These are phyloP conservation scores for Cantharis flavilabris DNA, from an alignment of 2,888 invertebrate genomes.

Conservation along the genomic window DNA sequence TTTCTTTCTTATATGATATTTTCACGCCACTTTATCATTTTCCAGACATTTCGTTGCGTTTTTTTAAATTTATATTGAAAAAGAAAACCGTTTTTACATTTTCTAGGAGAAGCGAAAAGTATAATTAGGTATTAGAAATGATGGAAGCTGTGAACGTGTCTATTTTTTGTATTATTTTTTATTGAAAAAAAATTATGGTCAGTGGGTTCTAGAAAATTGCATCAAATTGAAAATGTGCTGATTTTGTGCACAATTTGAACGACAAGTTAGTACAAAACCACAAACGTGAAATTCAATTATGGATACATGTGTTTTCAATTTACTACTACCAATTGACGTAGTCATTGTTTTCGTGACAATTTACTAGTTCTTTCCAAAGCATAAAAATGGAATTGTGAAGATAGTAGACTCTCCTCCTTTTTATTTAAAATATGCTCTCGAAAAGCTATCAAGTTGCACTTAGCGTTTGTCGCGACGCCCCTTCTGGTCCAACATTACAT, in stretches of 20 bases:
- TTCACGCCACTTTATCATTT: background rate
- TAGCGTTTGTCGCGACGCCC: constrained; percentile 30
- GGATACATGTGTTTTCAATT: constrained; percentile 37
- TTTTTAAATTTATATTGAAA: background rate
- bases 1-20: background rate
- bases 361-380: constrained; percentile 29
- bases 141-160: background rate
- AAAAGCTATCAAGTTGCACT: constrained; percentile 39
- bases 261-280: constrained; percentile 46
- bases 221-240: constrained; percentile 42
- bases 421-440: constrained; percentile 9
- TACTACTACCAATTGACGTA: constrained; percentile 39
- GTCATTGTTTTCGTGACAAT: constrained; percentile 38
- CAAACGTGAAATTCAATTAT: constrained; percentile 47
- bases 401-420: constrained; percentile 6
- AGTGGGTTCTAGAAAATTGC: background rate
- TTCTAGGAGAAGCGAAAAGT: background rate
- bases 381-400: constrained; percentile 2
- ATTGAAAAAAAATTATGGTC: background rate
- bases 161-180: background rate
- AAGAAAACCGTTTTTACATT: background rate
- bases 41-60: background rate
- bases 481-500: constrained; percentile 32
- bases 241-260: constrained; percentile 45
- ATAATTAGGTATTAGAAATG: background rate